Conservation (phyloP, 2,888 invertebrate species). For the Chrysolina americana region DNA sequence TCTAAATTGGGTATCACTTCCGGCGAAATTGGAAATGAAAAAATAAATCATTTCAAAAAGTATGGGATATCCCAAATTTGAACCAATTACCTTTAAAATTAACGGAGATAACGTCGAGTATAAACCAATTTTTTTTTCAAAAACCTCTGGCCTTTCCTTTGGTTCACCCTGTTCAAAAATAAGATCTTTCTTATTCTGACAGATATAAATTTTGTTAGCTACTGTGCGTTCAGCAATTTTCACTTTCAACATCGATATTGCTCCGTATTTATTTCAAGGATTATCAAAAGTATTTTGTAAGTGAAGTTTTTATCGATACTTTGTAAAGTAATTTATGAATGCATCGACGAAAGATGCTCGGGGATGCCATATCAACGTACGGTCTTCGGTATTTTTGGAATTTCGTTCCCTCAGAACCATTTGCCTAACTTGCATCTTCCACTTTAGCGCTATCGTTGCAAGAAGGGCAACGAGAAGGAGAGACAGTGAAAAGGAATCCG, state of each 20-base stretch:
- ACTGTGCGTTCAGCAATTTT: background rate
- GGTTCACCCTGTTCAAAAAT: too few relatives aligned
- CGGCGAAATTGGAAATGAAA: too few relatives aligned
- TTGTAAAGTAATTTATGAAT: too few relatives aligned
- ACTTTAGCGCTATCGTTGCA: slow-evolving; percentile 57
- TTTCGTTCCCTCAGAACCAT: background rate
- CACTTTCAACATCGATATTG: background rate
- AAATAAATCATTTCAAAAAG: too few relatives aligned
- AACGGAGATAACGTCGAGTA: too few relatives aligned
- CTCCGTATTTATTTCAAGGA: background rate
- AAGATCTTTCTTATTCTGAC: background rate
- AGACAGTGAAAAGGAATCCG: slow-evolving; percentile 51
- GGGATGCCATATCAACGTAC: background rate
- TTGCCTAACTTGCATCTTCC: background rate
- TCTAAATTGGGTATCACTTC: too few relatives aligned
- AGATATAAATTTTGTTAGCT: background rate
- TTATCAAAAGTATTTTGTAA: too few relatives aligned
- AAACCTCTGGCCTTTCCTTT: too few relatives aligned
- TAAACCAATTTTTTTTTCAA: too few relatives aligned
- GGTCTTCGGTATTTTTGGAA: background rate
- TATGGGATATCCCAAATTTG: too few relatives aligned
- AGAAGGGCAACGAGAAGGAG: slow-evolving; percentile 50
- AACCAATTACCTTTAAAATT: too few relatives aligned
- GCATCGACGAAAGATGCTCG: background rate
- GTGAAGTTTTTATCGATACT: too few relatives aligned